Conservation (phyloP, 2,797 vertebrate genomes). For the Champsocephalus esox region DNA sequence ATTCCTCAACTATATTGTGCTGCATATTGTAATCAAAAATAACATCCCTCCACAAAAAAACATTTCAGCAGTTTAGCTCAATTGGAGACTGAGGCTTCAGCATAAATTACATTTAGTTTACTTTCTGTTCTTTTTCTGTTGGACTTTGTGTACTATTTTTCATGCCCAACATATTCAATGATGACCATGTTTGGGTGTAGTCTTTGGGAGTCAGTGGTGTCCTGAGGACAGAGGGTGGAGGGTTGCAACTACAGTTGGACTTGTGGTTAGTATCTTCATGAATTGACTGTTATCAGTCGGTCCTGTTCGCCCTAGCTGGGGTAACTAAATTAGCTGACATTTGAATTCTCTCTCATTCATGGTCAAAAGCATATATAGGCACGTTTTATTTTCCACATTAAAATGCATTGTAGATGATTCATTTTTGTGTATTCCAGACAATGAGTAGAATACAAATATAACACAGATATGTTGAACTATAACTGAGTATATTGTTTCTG, state of each 20-base stretch:
- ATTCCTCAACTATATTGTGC: neutral
- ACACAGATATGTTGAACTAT: neutral
- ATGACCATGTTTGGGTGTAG: constrained; percentile 46
- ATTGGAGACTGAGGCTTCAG: neutral
- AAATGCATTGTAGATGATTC: neutral
- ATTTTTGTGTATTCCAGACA: neutral
- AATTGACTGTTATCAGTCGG: constrained; percentile 48
- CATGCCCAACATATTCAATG: neutral
- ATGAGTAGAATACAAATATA: neutral
- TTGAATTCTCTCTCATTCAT: neutral
- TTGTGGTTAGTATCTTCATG: constrained; percentile 57
- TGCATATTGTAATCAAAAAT: neutral
- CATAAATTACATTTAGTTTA: neutral
- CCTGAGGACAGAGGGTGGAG: constrained; percentile 46
- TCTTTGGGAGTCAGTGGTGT: constrained; percentile 6
- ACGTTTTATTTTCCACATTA: neutral
- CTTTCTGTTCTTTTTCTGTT: neutral
- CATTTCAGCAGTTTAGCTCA: neutral
- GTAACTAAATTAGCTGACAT: constrained; percentile 6
- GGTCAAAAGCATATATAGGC: neutral
- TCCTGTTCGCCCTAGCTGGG: constrained; percentile 6
- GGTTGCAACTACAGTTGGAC: constrained; percentile 45
- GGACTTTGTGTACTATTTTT: neutral
- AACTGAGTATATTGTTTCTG: neutral
- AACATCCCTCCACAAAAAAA: neutral